phyloP scores from a whole-genome alignment of 2,888 invertebrate species.

The Zelleria hepariella region DNA sequence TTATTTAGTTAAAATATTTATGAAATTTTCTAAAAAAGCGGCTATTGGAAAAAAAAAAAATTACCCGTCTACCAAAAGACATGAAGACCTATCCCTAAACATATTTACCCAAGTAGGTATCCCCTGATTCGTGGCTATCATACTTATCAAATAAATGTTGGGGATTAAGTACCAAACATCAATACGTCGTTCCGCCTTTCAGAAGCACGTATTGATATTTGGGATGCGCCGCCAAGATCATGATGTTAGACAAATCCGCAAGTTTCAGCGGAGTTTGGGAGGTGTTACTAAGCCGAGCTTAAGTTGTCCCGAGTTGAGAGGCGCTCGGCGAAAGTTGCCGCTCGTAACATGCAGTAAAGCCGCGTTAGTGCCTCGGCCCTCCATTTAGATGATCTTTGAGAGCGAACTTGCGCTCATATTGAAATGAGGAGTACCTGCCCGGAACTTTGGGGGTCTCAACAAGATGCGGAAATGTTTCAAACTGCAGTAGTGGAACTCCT shows the following conservation, averaged over 20 bases:
- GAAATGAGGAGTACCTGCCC: not conserved
- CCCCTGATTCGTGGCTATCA: too few species aligned
- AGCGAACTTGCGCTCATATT: not conserved
- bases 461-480: not conserved
- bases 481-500: not conserved
- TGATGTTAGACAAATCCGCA: not conserved
- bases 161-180: not conserved
- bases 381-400: not conserved
- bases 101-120: too few species aligned
- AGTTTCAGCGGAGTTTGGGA: not conserved
- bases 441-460: not conserved
- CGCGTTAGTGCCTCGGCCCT: not conserved
- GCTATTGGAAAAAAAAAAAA: too few species aligned
- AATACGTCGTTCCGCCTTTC: not conserved
- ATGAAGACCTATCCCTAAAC: too few species aligned
- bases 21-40: too few species aligned
- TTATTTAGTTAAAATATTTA: too few species aligned
- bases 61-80: not conserved
- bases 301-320: not conserved
- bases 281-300: not conserved
- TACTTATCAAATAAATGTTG: too few species aligned
- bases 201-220: not conserved
- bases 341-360: not conserved
- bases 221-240: not conserved
- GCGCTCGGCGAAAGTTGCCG: not conserved